These are phyloP conservation scores for Brienomyrus longianalis DNA, from an alignment of 2,113 vertebrate genomes.

Conservation along the genomic window DNA sequence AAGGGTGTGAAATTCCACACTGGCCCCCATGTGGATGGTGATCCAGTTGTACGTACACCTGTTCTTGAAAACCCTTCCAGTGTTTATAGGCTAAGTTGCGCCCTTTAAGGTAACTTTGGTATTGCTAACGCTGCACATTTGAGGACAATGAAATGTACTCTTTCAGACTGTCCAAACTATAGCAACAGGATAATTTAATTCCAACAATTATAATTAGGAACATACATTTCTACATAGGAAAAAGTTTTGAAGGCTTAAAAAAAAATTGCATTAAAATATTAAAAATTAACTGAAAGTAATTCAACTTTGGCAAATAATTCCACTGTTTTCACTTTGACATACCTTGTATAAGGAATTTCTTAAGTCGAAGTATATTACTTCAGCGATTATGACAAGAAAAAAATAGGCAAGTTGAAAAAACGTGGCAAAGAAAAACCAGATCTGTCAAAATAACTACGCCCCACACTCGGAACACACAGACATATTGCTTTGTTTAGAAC, in stretches of 20 bases:
- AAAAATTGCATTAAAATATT: background rate
- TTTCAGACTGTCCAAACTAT: background rate
- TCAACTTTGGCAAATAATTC: background rate
- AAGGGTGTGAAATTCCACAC: conserved; percentile 13
- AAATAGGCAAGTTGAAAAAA: background rate
- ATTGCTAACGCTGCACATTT: too few species aligned
- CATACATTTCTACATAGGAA: background rate
- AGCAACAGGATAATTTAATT: background rate
- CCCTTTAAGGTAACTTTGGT: background rate
- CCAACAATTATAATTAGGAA: background rate
- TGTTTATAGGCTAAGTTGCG: background rate
- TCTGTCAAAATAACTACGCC: background rate
- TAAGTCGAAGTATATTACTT: background rate
- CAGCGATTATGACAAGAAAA: background rate
- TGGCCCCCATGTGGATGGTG: background rate
- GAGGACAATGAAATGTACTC: background rate
- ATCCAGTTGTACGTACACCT: background rate
- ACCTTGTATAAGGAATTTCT: background rate
- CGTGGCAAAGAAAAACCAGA: background rate
- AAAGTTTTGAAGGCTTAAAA: background rate
- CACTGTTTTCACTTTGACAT: background rate
- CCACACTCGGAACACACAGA: background rate
- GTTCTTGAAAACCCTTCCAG: background rate
- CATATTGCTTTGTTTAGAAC: background rate
- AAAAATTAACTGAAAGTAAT: background rate